phyloP scores from a whole-genome alignment of 2,797 vertebrate species.

The Platalea minor region DNA sequence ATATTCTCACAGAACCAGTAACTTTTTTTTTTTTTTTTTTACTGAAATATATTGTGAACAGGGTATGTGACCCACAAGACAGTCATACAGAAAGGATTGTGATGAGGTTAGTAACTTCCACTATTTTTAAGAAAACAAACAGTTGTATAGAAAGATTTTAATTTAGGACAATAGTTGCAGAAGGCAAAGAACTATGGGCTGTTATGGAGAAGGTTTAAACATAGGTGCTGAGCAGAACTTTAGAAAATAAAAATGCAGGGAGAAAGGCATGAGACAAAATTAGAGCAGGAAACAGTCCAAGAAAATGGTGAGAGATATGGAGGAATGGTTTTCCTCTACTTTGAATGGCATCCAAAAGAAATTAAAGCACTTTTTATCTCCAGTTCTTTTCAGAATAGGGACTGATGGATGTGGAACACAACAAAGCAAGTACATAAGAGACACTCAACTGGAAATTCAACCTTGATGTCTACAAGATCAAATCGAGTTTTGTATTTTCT shows the following conservation, averaged over 20 bases:
- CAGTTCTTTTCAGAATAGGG: not conserved
- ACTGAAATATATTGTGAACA: not conserved
- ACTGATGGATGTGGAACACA: not conserved
- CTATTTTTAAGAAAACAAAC: not conserved
- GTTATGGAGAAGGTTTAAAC: not conserved
- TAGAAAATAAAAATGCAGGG: not conserved
- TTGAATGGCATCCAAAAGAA: not conserved
- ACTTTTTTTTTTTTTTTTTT: not conserved
- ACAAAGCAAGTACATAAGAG: not conserved
- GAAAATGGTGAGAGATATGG: not conserved
- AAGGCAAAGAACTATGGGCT: not conserved
- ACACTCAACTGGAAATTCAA: not conserved
- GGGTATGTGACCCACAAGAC: not conserved
- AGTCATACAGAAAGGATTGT: not conserved
- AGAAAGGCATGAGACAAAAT: not conserved
- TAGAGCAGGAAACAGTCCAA: not conserved
- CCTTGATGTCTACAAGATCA: not conserved
- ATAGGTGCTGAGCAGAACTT: not conserved
- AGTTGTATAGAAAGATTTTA: not conserved
- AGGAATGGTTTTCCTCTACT: not conserved
- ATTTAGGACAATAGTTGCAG: not conserved
- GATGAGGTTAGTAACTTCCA: not conserved
- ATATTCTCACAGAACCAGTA: not conserved
- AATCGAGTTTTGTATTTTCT: not conserved
- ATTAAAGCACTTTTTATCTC: not conserved